Conservation (phyloP, 1,140 invertebrate species). For the Bombus impatiens region DNA sequence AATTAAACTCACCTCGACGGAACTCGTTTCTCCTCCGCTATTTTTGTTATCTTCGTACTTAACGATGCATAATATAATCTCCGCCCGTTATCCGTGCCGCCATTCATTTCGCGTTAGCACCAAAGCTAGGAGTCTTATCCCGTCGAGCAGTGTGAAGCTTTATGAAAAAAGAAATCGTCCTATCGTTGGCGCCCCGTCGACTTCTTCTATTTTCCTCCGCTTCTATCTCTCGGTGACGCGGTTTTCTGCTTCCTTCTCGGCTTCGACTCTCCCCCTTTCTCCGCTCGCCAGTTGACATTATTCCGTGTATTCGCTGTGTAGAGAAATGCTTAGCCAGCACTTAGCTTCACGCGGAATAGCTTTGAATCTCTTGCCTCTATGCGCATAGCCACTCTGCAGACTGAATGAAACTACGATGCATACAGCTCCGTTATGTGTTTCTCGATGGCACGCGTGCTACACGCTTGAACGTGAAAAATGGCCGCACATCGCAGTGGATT, state of each 20-base stretch:
- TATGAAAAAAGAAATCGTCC: slow-evolving; percentile 10
- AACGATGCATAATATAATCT: slow-evolving; percentile 36
- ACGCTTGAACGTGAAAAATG: no score
- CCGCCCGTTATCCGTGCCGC: slow-evolving; percentile 27
- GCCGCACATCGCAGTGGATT: not conserved
- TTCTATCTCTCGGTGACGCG: slow-evolving; percentile 15
- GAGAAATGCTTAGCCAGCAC: slow-evolving; percentile 65
- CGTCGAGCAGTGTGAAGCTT: slow-evolving; percentile 9
- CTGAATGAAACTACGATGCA: not conserved
- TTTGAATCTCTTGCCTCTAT: slow-evolving; percentile 31
- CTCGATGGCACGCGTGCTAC: not conserved
- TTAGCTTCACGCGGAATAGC: slow-evolving; percentile 48
- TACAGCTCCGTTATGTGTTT: not conserved
- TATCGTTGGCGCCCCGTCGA: slow-evolving; percentile 15
- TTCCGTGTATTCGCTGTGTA: slow-evolving; percentile 50
- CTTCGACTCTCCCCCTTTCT: not conserved
- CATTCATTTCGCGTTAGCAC: slow-evolving; percentile 36
- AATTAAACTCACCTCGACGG: slow-evolving; percentile 25
- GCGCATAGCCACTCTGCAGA: slow-evolving; percentile 43
- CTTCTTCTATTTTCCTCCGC: slow-evolving; percentile 30
- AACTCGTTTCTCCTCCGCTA: not conserved
- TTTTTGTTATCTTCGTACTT: slow-evolving; percentile 44
- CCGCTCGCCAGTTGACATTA: not conserved
- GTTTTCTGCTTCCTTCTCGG: slow-evolving; percentile 4
- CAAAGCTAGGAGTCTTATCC: slow-evolving; percentile 26